phyloP scores from a whole-genome alignment of 2,888 invertebrate species.

The Malthinus seriepunctatus region DNA sequence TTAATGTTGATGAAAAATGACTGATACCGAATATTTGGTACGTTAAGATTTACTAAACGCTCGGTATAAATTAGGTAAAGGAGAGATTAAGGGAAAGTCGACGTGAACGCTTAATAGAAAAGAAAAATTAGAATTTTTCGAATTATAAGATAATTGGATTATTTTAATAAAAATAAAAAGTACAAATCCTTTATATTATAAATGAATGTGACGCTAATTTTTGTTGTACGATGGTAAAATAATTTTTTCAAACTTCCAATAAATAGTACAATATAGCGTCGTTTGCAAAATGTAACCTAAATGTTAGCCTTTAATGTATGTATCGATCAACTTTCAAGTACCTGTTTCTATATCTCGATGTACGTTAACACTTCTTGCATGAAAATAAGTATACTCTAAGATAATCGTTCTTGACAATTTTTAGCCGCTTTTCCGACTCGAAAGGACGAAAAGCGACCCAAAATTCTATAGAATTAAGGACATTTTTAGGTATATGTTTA shows the following conservation, averaged over 20 bases:
- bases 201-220: slow-evolving; percentile 4
- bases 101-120: not conserved
- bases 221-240: not conserved
- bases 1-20: too few relatives aligned
- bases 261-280: slow-evolving; percentile 26
- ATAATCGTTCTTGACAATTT: slow-evolving; percentile 15
- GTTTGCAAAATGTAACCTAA: slow-evolving; percentile 25
- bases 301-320: slow-evolving; percentile 30
- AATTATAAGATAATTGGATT: not conserved
- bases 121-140: not conserved
- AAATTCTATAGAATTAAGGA: slow-evolving; percentile 10
- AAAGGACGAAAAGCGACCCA: slow-evolving; percentile 7
- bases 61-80: not conserved
- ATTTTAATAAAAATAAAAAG: slow-evolving; percentile 5
- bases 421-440: not conserved
- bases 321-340: slow-evolving; percentile 33
- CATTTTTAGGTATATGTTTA: slow-evolving; percentile 20
- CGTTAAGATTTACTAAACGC: too few relatives aligned
- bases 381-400: slow-evolving; percentile 20
- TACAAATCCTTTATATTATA: slow-evolving; percentile 1
- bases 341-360: slow-evolving; percentile 33
- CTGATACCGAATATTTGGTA: too few relatives aligned
- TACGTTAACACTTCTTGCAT: slow-evolving; percentile 27
- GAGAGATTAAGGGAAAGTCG: not conserved
- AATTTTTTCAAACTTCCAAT: slow-evolving; percentile 2